These are phyloP conservation scores for Alosa sapidissima DNA, from an alignment of 2,797 vertebrate species.

Conservation along the genomic window DNA sequence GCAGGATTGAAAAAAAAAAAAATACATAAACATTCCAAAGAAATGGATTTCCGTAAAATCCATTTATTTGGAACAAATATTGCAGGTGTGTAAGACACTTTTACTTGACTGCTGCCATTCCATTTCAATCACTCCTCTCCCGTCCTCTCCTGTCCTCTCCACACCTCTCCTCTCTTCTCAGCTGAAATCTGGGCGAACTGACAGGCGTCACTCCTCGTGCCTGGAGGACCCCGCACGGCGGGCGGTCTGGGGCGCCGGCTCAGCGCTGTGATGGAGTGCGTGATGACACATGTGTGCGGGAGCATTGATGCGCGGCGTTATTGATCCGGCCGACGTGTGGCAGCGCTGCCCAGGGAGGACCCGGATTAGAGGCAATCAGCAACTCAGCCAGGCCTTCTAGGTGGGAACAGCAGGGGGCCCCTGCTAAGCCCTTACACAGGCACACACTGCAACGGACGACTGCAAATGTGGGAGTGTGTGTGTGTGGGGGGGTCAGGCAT, in stretches of 20 bases:
- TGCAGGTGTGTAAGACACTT: not conserved
- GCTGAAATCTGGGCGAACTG: conserved; percentile 13
- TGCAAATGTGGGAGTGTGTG: not conserved
- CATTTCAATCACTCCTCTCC: not conserved
- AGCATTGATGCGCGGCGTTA: conserved; percentile 59
- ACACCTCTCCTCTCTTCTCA: not conserved
- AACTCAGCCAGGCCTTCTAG: conserved; percentile 64
- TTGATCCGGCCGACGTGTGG: conserved; percentile 62
- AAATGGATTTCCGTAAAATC: not conserved
- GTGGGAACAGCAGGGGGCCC: conserved; percentile 64
- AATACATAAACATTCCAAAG: not conserved
- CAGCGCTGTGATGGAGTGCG: conserved; percentile 66
- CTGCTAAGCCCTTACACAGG: conserved; percentile 62
- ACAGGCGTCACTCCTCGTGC: conserved; percentile 51
- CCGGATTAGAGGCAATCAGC: conserved; percentile 56
- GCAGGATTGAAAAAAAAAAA: not conserved
- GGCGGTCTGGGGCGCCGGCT: conserved; percentile 50
- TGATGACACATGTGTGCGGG: conserved; percentile 64
- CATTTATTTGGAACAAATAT: not conserved
- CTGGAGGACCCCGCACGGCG: conserved; percentile 37
- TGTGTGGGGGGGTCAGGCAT: not conserved
- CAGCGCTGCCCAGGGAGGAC: conserved; percentile 28
- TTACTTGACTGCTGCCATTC: not conserved
- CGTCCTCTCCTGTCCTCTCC: not conserved
- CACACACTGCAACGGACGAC: not conserved